Evolutionary conservation across 2,113 vertebrate genomes (phyloP).

Genomic region (Tragelaphus strepsiceros): DNA sequence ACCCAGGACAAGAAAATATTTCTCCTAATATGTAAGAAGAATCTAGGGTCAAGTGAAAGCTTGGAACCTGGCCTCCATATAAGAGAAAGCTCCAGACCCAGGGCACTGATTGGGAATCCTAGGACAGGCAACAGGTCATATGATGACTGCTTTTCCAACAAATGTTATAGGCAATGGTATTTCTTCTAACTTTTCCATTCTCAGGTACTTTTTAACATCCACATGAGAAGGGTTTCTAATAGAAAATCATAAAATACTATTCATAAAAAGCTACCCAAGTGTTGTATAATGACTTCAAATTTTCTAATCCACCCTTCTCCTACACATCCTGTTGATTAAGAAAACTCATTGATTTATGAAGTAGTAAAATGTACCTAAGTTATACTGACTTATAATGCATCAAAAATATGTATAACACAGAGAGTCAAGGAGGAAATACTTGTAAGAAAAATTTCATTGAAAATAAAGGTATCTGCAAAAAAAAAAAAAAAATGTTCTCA

Average conservation of each 20-base stretch:
- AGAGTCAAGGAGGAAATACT: constrained; percentile 33
- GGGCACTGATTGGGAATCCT: neutral
- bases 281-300: constrained; percentile 11
- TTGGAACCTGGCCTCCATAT: neutral
- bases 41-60: neutral
- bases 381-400: constrained; percentile 9
- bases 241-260: constrained; percentile 38
- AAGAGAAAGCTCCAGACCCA: neutral
- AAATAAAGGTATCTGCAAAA: constrained; percentile 44
- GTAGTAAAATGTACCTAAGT: neutral
- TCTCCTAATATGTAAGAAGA: neutral
- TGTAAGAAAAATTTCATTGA: constrained; percentile 42
- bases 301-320: neutral
- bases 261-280: neutral
- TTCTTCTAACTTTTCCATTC: constrained; percentile 41
- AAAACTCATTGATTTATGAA: constrained; percentile 44
- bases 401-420: constrained; percentile 38
- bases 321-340: constrained; percentile 8
- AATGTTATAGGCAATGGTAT: neutral
- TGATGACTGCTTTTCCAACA: neutral
- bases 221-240: neutral
- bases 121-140: no score
- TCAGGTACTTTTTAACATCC: constrained; percentile 10
- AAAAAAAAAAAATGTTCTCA: constrained; percentile 40
- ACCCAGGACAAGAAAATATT: neutral